A percentile compares a stretch with the other conserved stretches of the same genome.
Conservation (phyloP, 1,140 invertebrate species). For the Lordiphosa mommai region DNA sequence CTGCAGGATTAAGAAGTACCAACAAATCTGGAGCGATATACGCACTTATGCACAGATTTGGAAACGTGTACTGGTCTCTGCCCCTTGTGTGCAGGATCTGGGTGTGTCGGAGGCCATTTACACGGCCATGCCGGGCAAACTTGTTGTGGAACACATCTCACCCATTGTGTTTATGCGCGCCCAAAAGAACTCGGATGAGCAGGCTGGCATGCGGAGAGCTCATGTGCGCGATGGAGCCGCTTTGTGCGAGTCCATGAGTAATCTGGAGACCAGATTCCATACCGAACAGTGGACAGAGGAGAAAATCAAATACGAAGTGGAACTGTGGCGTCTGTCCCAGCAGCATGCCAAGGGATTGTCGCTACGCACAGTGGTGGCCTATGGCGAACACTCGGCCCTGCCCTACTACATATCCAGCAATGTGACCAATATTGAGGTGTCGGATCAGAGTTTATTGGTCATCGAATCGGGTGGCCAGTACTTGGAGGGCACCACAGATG, state of each 20-base stretch:
- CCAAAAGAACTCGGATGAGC: constrained; percentile 92
- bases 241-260: constrained; percentile 93
- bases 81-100: constrained; percentile 85
- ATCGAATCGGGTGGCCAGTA: constrained; percentile 89
- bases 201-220: constrained; percentile 91
- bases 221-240: constrained; percentile 93
- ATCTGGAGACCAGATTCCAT: constrained; percentile 85
- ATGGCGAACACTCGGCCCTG: constrained; percentile 92
- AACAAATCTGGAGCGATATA: constrained; percentile 86
- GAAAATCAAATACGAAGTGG: constrained; percentile 84
- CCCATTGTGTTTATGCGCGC: constrained; percentile 91
- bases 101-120: constrained; percentile 90
- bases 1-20: constrained; percentile 85
- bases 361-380: constrained; percentile 94
- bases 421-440: constrained; percentile 87
- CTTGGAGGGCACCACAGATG: constrained; percentile 94
- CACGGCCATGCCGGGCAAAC: constrained; percentile 83
- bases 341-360: constrained; percentile 85
- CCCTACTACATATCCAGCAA: constrained; percentile 93
- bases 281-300: constrained; percentile 85
- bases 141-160: constrained; percentile 83
- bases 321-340: constrained; percentile 86
- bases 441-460: constrained; percentile 84
- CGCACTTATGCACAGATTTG: constrained; percentile 84
- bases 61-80: constrained; percentile 86